phyloP scores from a whole-genome alignment of 1,140 invertebrate genomes.

The Brachionus manjavacas region DNA sequence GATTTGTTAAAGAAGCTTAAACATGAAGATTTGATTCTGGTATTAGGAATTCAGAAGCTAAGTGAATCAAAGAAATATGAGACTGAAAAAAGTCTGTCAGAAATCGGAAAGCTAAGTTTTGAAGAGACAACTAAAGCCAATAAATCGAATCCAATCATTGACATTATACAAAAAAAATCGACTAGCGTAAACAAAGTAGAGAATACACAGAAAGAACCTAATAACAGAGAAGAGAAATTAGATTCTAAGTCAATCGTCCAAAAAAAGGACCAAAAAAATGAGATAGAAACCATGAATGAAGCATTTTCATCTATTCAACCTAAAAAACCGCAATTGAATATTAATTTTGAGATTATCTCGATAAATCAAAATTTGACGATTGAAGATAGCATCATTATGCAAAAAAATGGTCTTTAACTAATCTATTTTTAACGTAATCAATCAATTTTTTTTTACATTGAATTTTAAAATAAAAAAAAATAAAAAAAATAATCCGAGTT shows the following conservation, averaged over 20 bases:
- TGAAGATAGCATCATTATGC: neutral
- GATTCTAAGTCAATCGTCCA: neutral
- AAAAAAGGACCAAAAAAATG: neutral
- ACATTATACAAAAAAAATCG: neutral
- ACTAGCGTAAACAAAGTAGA: neutral
- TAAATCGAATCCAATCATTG: neutral
- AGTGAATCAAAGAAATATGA: neutral
- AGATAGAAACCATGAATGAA: neutral
- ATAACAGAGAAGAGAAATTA: neutral
- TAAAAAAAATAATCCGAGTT: no score
- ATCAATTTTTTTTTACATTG: neutral
- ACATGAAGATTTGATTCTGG: neutral
- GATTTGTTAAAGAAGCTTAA: neutral
- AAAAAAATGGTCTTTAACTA: neutral
- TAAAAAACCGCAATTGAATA: neutral
- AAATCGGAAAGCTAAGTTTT: neutral
- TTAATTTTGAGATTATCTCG: neutral
- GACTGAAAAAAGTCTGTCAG: neutral
- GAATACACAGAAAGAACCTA: neutral
- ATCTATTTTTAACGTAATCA: neutral
- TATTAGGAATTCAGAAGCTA: neutral
- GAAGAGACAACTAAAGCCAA: neutral
- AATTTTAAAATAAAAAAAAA: no score
- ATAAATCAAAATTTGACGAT: neutral
- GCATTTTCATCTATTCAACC: neutral